These are phyloP conservation scores for Actinostola sp. DNA, from an alignment of 92 coral and sea anemone genomes.

Conservation along the genomic window DNA sequence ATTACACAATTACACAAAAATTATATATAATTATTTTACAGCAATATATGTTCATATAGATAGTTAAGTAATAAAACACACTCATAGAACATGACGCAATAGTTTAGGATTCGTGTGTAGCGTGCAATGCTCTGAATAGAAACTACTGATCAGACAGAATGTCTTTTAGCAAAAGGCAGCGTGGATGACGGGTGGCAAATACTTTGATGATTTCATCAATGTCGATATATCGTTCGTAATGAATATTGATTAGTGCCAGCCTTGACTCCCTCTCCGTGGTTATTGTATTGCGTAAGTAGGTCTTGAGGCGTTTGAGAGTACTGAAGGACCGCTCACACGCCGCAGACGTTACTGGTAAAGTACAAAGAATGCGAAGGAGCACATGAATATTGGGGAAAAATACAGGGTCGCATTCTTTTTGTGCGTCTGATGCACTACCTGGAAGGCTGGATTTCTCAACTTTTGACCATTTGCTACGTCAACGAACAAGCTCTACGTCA, in stretches of 20 bases:
- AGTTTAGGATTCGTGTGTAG: too few relatives aligned
- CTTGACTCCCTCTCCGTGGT: slow-evolving; percentile 29
- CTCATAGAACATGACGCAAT: too few relatives aligned
- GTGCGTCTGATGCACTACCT: slow-evolving; percentile 32
- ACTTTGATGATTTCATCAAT: too few relatives aligned
- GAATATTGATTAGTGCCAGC: slow-evolving; percentile 41
- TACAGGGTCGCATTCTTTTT: slow-evolving; percentile 14
- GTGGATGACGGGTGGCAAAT: too few relatives aligned
- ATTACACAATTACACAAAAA: too few relatives aligned
- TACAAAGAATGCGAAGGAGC: slow-evolving; percentile 27
- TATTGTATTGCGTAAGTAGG: slow-evolving; percentile 41
- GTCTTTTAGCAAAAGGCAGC: too few relatives aligned
- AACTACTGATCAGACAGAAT: too few relatives aligned
- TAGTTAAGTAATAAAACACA: too few relatives aligned
- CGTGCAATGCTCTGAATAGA: too few relatives aligned
- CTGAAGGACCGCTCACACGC: slow-evolving; percentile 43
- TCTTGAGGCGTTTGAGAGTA: slow-evolving; percentile 15
- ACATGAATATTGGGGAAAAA: slow-evolving; percentile 26
- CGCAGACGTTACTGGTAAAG: slow-evolving; percentile 42
- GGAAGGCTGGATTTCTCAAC: slow-evolving; percentile 16
- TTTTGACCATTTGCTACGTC: slow-evolving; percentile 26
- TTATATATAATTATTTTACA: too few relatives aligned
- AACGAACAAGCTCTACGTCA: slow-evolving; percentile 16
- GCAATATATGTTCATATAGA: too few relatives aligned
- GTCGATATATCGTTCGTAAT: not conserved